phyloP scores from a whole-genome alignment of 2,113 vertebrate genomes.

The Notarius lentiginosus region DNA sequence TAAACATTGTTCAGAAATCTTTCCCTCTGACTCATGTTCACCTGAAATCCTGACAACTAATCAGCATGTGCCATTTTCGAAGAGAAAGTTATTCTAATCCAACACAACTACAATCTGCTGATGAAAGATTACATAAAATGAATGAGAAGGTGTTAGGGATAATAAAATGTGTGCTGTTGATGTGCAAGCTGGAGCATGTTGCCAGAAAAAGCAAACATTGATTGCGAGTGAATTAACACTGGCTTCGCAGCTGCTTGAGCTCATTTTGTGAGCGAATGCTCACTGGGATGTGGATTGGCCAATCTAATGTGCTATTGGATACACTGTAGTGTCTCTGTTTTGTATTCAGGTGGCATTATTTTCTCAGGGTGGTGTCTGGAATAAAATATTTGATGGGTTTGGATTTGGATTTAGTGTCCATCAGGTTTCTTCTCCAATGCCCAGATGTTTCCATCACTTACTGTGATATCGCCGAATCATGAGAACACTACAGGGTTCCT shows the following conservation, averaged over 20 bases:
- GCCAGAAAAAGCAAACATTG: conserved; percentile 12
- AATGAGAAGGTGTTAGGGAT: background rate
- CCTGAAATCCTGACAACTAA: background rate
- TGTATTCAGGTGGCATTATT: background rate
- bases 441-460: background rate
- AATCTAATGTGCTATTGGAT: background rate
- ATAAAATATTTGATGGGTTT: background rate
- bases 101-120: background rate
- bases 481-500: background rate
- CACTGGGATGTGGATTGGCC: background rate
- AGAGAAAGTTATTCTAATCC: background rate
- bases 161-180: background rate
- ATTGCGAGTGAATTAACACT: background rate
- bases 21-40: background rate
- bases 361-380: background rate
- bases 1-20: background rate
- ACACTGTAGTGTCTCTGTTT: background rate
- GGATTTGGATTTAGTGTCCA: background rate
- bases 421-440: too few relatives aligned
- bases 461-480: background rate
- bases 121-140: conserved; percentile 13
- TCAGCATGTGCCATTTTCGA: background rate
- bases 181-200: background rate
- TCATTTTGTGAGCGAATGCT: background rate
- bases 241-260: conserved; percentile 10